Conservation (phyloP, 1,140 invertebrate genomes). For the Tetranychus urticae region DNA sequence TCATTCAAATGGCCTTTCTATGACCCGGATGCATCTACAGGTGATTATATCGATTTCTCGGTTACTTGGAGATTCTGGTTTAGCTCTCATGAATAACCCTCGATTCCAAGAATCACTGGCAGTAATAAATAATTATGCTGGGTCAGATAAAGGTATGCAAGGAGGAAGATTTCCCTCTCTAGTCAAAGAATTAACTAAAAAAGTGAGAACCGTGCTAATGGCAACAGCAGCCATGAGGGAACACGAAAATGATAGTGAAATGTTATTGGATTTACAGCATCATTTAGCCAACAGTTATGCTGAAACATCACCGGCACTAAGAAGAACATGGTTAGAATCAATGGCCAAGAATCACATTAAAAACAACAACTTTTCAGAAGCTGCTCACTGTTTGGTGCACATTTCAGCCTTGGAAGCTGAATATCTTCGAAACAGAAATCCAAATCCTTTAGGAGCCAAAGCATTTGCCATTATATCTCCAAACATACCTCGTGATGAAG, state of each 20-base stretch:
- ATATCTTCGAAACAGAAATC: slow-evolving; percentile 52
- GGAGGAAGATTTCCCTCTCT: slow-evolving; percentile 53
- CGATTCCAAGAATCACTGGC: slow-evolving; percentile 74
- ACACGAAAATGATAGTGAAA: slow-evolving; percentile 63
- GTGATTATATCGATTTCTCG: slow-evolving; percentile 76
- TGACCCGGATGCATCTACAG: slow-evolving; percentile 63
- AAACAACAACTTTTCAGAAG: slow-evolving; percentile 55
- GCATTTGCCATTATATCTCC: slow-evolving; percentile 53
- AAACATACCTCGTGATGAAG: slow-evolving; percentile 59
- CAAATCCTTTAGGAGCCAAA: slow-evolving; percentile 35
- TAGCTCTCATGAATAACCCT: slow-evolving; percentile 58
- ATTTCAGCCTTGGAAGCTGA: slow-evolving; percentile 76
- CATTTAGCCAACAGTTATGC: slow-evolving; percentile 80
- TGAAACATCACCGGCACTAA: slow-evolving; percentile 56
- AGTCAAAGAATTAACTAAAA: slow-evolving; percentile 71
- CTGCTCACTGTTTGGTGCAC: slow-evolving; percentile 64
- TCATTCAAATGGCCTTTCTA: slow-evolving; percentile 48
- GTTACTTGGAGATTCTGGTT: slow-evolving; percentile 44
- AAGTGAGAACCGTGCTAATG: slow-evolving; percentile 73
- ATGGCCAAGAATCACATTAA: slow-evolving; percentile 55
- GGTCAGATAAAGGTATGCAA: slow-evolving; percentile 78
- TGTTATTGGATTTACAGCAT: slow-evolving; percentile 72
- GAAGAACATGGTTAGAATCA: slow-evolving; percentile 76
- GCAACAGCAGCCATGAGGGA: slow-evolving; percentile 77
- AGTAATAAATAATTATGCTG: slow-evolving; percentile 72